These are phyloP conservation scores for Podilymbus podiceps DNA, from an alignment of 2,113 vertebrate species.

Conservation along the genomic window DNA sequence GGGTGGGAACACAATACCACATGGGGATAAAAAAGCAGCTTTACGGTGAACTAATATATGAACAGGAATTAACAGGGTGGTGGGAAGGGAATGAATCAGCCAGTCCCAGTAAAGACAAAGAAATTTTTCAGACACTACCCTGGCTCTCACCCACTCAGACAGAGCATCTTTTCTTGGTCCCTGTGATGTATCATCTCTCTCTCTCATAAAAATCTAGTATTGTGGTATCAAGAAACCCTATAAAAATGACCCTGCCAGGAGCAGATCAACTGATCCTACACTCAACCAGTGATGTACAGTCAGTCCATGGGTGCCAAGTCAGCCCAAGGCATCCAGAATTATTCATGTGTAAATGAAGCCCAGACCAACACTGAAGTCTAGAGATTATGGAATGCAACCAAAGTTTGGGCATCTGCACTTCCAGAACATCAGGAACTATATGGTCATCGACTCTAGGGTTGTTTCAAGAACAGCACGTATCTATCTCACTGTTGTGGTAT, in stretches of 20 bases:
- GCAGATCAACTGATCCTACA: background rate
- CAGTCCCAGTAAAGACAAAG: slow-evolving; percentile 50
- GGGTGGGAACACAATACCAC: slow-evolving; percentile 21
- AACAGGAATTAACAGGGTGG: slow-evolving; percentile 40
- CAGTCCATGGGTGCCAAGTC: background rate
- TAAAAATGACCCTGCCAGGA: background rate
- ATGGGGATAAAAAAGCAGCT: slow-evolving; percentile 26
- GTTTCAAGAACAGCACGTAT: background rate
- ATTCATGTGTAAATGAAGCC: background rate
- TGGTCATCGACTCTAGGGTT: background rate
- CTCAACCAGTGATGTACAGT: background rate
- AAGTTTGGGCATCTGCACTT: background rate
- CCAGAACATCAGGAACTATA: background rate
- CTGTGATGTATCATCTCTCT: slow-evolving; percentile 12
- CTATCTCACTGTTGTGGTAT: background rate
- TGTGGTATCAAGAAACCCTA: background rate
- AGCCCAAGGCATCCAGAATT: background rate
- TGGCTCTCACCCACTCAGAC: slow-evolving; percentile 60
- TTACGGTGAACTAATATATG: slow-evolving; percentile 22
- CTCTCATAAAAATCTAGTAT: background rate
- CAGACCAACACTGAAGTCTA: background rate
- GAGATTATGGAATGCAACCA: background rate
- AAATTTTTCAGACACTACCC: slow-evolving; percentile 43
- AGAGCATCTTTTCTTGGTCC: slow-evolving; percentile 46
- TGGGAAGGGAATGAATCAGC: slow-evolving; percentile 64